Conservation (phyloP, 64 coral and sea anemone genomes). For the Montipora capricornis region DNA sequence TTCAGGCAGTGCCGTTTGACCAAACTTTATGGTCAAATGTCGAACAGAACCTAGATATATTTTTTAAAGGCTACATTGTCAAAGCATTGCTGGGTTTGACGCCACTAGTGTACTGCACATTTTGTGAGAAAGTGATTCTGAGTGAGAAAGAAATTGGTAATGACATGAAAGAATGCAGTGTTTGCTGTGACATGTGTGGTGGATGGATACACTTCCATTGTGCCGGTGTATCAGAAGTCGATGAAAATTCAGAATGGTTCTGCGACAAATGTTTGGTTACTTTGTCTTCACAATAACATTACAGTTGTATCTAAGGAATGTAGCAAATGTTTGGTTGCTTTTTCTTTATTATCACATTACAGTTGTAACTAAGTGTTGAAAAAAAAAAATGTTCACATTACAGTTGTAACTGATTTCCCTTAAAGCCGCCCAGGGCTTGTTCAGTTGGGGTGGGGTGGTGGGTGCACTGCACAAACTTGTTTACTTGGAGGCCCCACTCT, state of each 20-base stretch:
- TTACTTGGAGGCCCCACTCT: background rate
- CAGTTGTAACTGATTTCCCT: background rate
- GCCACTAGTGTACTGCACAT: background rate
- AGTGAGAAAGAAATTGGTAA: background rate
- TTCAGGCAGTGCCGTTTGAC: slow-evolving; percentile 13
- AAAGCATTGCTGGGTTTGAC: slow-evolving; percentile 9
- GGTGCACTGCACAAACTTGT: background rate
- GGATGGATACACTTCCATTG: background rate
- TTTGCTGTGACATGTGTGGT: background rate
- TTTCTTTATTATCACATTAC: slow-evolving; percentile 1
- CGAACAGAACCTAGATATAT: slow-evolving; percentile 21
- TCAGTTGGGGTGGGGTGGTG: background rate
- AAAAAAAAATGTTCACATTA: background rate
- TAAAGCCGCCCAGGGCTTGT: background rate
- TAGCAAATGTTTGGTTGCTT: background rate
- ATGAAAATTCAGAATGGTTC: slow-evolving; percentile 14
- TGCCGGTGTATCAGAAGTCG: background rate
- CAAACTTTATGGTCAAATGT: slow-evolving; percentile 13
- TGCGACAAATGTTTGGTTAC: slow-evolving; percentile 1
- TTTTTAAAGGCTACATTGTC: slow-evolving; percentile 14
- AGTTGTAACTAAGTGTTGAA: background rate
- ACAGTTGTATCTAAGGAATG: slow-evolving; percentile 6
- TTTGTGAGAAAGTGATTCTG: background rate
- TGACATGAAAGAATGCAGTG: background rate
- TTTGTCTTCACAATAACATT: background rate